phyloP scores from a whole-genome alignment of 2,113 vertebrate genomes.

The Stegastes partitus region DNA sequence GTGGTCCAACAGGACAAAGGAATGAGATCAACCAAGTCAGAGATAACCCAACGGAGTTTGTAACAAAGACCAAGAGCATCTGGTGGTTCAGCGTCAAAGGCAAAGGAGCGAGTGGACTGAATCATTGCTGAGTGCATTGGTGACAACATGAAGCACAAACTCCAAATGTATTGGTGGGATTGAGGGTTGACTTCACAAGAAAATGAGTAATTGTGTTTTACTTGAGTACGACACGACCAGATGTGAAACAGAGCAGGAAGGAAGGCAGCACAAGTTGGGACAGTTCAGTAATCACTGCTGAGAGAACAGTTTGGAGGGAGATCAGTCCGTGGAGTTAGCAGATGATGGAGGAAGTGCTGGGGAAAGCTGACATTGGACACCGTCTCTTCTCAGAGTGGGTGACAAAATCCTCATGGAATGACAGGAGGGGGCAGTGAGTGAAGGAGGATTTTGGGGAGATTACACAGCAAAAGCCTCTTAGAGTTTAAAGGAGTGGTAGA shows the following conservation, averaged over 20 bases:
- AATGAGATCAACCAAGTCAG: constrained; percentile 8
- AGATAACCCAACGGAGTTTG: constrained; percentile 9
- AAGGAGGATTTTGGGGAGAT: constrained; percentile 11
- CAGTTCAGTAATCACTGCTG: constrained; percentile 10
- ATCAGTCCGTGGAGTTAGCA: constrained; percentile 8
- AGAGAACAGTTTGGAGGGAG: constrained; percentile 15
- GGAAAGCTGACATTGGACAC: background rate
- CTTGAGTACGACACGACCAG: constrained; percentile 24
- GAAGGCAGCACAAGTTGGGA: constrained; percentile 17
- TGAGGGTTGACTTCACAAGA: constrained; percentile 22
- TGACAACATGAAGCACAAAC: constrained; percentile 1
- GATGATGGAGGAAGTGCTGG: constrained; percentile 36
- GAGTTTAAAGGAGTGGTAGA: background rate
- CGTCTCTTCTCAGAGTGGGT: background rate
- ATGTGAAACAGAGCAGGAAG: constrained; percentile 66
- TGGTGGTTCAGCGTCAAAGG: background rate
- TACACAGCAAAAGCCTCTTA: background rate
- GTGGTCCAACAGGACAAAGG: constrained; percentile 1
- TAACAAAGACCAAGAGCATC: background rate
- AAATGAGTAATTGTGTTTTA: constrained; percentile 38
- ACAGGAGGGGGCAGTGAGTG: constrained; percentile 30
- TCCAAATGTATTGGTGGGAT: constrained; percentile 7
- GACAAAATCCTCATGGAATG: background rate
- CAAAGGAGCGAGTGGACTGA: constrained; percentile 3
- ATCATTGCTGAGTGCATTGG: background rate